Evolutionary conservation across 2,113 vertebrate species (phyloP).

Genomic region (Scomber scombrus): DNA sequence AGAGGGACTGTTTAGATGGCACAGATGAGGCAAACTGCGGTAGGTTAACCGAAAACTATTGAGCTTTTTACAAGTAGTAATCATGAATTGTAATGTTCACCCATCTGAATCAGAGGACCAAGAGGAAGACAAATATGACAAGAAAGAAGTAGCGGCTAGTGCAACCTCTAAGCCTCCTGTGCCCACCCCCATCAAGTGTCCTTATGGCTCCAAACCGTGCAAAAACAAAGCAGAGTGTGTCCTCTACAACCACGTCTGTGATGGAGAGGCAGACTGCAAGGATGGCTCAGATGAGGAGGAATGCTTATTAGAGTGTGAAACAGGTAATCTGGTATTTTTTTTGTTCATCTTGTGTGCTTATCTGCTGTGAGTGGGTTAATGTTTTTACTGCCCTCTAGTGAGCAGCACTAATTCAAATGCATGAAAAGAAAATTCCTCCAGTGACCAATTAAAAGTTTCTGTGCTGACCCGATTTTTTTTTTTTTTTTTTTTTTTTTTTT

Average conservation of each 20-base stretch:
- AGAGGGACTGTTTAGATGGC: conserved; percentile 86
- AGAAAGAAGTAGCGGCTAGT: neutral
- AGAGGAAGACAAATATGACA: neutral
- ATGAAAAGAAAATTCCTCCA: too few species aligned
- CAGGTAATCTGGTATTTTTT: conserved; percentile 46
- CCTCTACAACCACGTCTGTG: conserved; percentile 80
- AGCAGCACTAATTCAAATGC: neutral
- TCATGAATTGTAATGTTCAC: neutral
- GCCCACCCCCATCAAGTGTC: conserved; percentile 69
- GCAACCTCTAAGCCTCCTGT: neutral
- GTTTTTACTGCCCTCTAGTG: conserved; percentile 46
- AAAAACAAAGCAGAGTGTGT: conserved; percentile 78
- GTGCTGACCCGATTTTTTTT: too few species aligned
- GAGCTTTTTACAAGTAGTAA: neutral
- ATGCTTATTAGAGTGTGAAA: conserved; percentile 58
- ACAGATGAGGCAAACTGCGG: conserved; percentile 85
- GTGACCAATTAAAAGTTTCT: too few species aligned
- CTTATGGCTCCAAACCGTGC: conserved; percentile 76
- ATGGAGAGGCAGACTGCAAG: conserved; percentile 87
- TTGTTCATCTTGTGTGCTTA: neutral
- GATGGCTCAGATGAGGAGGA: conserved; percentile 90
- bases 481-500: too few species aligned
- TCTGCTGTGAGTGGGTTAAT: accelerated
- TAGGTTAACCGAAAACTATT: conserved; percentile 13
- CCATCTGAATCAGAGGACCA: conserved; percentile 31